Evolutionary conservation across 2,113 vertebrate genomes (phyloP), one percentile per base, ranked within the genome.

Genomic region (Oxygymnocypris stewartii): DNA sequence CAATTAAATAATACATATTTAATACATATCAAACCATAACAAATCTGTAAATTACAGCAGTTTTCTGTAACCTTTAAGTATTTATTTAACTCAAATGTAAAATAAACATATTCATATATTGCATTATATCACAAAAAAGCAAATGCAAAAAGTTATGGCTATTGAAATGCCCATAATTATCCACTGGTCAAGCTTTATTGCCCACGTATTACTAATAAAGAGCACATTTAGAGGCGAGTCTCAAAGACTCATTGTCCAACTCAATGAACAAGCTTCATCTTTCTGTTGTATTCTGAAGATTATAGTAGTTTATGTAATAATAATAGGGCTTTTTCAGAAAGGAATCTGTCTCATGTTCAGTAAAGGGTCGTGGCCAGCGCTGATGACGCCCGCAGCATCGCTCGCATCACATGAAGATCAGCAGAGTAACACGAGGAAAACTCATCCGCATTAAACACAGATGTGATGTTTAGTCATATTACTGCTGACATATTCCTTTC

Each of bases 301-400:
- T 20, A 10, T 31, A 37, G 31, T 20, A 20, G 31, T 37, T 4
- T 69, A 4, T 7, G 6, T 71, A 8, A 37, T 9, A 10, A 37
- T 69, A 59, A 69, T 18, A 18, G 7, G 0, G 13, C 54, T 31
- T 31, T 31, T 31, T n/a, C 10, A 23, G 28, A 61, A 42, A 61
- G 40, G 35, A 80, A 88, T 89, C 85, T 14, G 18, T 79, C 51
- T 92, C 25, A 85, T 89, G 92, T 88, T 74, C 88, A 85, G 78
- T 76, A 75, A 85, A 85, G 88, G 88, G 25, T 49, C 23, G 49
- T 57, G 11, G 74, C 59, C 57, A 44, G 23, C 23, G 2, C 9
- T 81, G 77, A 82, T 92, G 93, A 31, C 61, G 88, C 75, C 73
- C 9, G 12, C 13, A 13, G 59, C 82, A 23, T 86, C 87, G 86